phyloP scores from a whole-genome alignment of 1,140 invertebrate genomes.

The Geopemphigus sp. region DNA sequence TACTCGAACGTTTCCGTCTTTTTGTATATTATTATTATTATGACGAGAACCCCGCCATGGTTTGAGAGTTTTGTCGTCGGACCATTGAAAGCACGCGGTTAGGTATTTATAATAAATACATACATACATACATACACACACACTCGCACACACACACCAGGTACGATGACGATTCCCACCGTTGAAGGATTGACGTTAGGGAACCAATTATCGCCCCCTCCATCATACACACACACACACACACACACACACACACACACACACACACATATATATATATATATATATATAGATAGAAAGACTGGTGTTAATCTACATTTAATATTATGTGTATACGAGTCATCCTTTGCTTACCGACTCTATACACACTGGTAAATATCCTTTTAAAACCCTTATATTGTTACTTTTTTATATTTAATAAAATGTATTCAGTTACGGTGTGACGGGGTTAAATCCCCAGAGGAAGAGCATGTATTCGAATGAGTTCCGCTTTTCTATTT shows the following conservation, averaged over 20 bases:
- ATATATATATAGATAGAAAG: neutral
- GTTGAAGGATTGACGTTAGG: neutral
- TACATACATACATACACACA: neutral
- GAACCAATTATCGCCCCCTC: neutral
- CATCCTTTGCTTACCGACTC: neutral
- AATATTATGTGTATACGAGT: neutral
- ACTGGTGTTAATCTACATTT: neutral
- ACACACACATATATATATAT: too few species aligned
- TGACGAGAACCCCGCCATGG: neutral
- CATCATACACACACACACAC: neutral
- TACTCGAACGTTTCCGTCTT: conserved; percentile 37
- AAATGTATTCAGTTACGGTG: neutral
- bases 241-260: neutral
- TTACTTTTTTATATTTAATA: neutral
- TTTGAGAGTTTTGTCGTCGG: neutral
- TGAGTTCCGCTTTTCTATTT: too few species aligned
- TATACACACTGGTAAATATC: neutral
- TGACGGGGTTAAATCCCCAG: too few species aligned
- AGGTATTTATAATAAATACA: too few species aligned
- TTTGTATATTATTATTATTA: conserved; percentile 10
- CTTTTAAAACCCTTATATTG: neutral
- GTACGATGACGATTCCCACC: neutral
- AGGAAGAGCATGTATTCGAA: too few species aligned
- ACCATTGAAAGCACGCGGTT: too few species aligned
- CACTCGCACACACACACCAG: neutral